Evolutionary conservation across 2,888 invertebrate genomes (phyloP), one percentile per base, ranked within the genome.

Genomic region (Acrobasis repandana): DNA sequence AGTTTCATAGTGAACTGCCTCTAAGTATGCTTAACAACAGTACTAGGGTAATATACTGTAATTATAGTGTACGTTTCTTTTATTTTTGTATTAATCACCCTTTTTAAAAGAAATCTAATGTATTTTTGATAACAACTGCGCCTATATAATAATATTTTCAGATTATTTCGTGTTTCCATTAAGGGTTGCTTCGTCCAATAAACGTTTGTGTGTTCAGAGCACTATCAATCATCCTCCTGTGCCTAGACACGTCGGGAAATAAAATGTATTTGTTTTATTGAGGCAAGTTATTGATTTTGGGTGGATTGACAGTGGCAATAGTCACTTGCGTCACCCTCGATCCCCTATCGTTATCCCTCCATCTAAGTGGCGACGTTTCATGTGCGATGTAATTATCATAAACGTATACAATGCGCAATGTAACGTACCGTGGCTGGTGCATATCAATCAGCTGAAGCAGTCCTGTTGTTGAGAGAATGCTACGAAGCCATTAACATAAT

Each of bases 401-500:
- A 74, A 73, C 68, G 71, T 70, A 71, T 66, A 67, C 70, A 66
- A 54, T 43, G 38, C 54, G 38, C 54, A 14, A 54, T 66, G 68
- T 76, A 69, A 66, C 66, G 64, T 66, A 67, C 65, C 70, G 67
- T 72, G 72, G 70, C 70, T 73, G 47, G 46, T 77, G 76, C 76
- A 77, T 82, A 83, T 82, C 81, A 83, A 86, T 85, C 81, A 82
- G 80, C 69, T 72, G 75, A 75, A 80, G 74, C 76, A 75, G 75
- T 74, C 69, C 76, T 78, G 77, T 80, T 83, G 85, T 83, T 77
- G 71, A 72, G 74, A 67, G 79, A 83, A 82, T 82, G 80, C 79
- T 80, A 79, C 77, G 80, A 80, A 82, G 73, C 88, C 89, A 90
- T 90, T 90, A 90, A 76, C 88, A 89, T 90, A 89, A 90, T 90